These are phyloP conservation scores for Collichthys lucidus DNA, from an alignment of 2,113 vertebrate species.

Conservation along the genomic window DNA sequence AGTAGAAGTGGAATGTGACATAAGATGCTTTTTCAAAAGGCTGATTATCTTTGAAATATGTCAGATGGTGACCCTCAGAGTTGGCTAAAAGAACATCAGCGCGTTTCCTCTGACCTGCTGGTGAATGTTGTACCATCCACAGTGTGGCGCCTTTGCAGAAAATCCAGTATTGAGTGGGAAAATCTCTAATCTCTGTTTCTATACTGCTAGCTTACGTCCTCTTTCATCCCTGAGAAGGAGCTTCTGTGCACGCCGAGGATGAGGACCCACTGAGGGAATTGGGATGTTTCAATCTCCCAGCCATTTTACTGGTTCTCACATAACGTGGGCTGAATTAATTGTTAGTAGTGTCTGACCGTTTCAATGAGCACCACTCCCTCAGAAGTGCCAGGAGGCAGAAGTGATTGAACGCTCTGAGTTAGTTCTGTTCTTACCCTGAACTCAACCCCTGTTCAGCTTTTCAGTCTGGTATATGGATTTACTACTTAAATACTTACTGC, in stretches of 20 bases:
- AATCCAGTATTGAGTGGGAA: slow-evolving; percentile 19
- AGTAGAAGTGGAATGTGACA: slow-evolving; percentile 25
- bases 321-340: slow-evolving; percentile 67
- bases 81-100: slow-evolving; percentile 2
- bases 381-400: slow-evolving; percentile 57
- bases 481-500: slow-evolving; percentile 29
- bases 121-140: slow-evolving; percentile 44
- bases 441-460: slow-evolving; percentile 52
- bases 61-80: slow-evolving; percentile 22
- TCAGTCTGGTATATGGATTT: slow-evolving; percentile 51
- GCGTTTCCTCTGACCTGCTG: slow-evolving; percentile 39
- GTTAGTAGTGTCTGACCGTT: slow-evolving; percentile 40
- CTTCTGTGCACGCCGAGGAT: slow-evolving; percentile 52
- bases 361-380: slow-evolving; percentile 35
- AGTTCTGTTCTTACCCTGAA: slow-evolving; percentile 50
- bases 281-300: slow-evolving; percentile 62
- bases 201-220: slow-evolving; percentile 31
- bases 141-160: slow-evolving; percentile 20
- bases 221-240: slow-evolving; percentile 69
- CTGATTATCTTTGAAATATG: slow-evolving; percentile 41
- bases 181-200: slow-evolving; percentile 54
- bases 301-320: slow-evolving; percentile 52
- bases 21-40: slow-evolving; percentile 30
- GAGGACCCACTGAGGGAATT: slow-evolving; percentile 63
- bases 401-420: slow-evolving; percentile 27